Evolutionary conservation across 2,797 vertebrate species (phyloP), one percentile per base, ranked within the genome.

Genomic region (Rhinophrynus dorsalis): DNA sequence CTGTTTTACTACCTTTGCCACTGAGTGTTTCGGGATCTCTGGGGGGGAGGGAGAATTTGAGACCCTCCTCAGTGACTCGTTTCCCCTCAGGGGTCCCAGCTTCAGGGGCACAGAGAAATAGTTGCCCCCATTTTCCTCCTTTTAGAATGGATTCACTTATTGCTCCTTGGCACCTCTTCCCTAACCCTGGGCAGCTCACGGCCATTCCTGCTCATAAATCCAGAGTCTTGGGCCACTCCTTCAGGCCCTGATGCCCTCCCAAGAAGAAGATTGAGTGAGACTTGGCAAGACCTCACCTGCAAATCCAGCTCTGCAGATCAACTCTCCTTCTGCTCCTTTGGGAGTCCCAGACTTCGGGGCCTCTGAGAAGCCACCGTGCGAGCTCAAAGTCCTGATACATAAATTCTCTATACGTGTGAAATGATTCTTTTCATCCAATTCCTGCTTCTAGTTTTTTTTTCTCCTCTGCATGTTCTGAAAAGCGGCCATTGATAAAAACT

Each of bases 381-480:
- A 65, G 60, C 61, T 65, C 68, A 72, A 72, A 65, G 60, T 72
- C 52, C 33, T 50, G 68, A 64, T 51, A 51, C 68, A 72, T 72
- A 65, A 72, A 72, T 72, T 72, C 68, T 65, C 56, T 26, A 65
- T 72, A 72, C 13, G 68, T 72, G 68, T 72, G 68, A 72, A 72
- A 72, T 72, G 51, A 72, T 57, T 72, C 61, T 72, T 72, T 72
- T 72, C 68, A 72, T 72, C 68, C 68, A 72, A 72, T 63, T 72
- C 60, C 68, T 65, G 60, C 60, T 32, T 38, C 48, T 27, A 15
- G 57, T 62, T 70, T 62, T 62, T 55, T 62, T 70, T 21, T 37
- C 47, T 45, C 18, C 26, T 38, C 60, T 48, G 51, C 60, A 29
- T 35, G 51, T 47, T 67, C 51, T 72, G 54, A 72, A 72, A 72